phyloP scores from a whole-genome alignment of 2,888 invertebrate species.

The Drosophila dives region DNA sequence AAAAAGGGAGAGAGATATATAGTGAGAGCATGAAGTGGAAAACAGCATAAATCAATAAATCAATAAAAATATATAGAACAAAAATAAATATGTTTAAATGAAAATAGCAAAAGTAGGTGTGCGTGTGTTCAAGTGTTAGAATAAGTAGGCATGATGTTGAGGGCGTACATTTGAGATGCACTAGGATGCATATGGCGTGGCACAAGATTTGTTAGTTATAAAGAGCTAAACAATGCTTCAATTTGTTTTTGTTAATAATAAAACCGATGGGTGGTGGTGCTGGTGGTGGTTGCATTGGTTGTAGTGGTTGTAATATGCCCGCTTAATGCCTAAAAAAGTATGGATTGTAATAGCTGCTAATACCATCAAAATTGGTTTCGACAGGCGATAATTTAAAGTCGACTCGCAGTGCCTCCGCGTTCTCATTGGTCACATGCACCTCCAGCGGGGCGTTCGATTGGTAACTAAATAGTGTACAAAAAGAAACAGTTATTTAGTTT shows the following conservation, averaged over 20 bases:
- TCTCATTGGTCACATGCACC: conserved; percentile 83
- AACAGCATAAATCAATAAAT: background rate
- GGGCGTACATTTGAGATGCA: background rate
- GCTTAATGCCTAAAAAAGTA: conserved; percentile 83
- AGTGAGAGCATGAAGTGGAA: background rate
- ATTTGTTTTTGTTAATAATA: conserved; percentile 10
- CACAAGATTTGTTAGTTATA: conserved; percentile 6
- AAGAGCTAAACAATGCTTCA: conserved; percentile 15
- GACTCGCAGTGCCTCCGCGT: conserved; percentile 81
- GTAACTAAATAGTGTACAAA: conserved; percentile 84
- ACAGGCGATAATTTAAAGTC: conserved; percentile 84
- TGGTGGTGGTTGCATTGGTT: conserved; percentile 19
- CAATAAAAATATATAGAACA: conserved; percentile 7
- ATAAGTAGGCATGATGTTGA: background rate
- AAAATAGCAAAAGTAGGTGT: background rate
- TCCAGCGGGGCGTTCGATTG: conserved; percentile 84
- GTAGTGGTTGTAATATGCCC: conserved; percentile 6
- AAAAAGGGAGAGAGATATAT: background rate
- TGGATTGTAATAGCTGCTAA: conserved; percentile 83
- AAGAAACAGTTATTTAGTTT: background rate
- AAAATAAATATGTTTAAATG: conserved; percentile 3
- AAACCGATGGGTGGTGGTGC: conserved; percentile 29
- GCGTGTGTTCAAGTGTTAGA: background rate
- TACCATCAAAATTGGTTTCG: conserved; percentile 83
- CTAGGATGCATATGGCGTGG: conserved; percentile 4